Evolutionary conservation across 2,797 vertebrate genomes (phyloP).

Genomic region (Pempheris klunzingeri): DNA sequence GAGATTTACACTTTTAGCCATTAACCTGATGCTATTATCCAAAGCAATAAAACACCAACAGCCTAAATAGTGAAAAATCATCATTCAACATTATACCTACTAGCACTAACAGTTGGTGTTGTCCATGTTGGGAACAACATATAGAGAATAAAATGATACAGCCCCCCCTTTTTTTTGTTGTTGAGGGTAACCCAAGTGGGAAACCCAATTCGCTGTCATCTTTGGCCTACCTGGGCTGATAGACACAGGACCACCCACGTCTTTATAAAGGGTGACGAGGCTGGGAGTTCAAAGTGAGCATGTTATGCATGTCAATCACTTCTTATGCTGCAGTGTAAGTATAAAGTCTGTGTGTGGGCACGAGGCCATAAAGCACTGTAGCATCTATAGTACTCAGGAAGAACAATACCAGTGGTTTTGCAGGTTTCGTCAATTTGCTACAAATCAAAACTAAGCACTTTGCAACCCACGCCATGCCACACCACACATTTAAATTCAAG

Average conservation of each 20-base stretch:
- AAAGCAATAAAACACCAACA: slow-evolving; percentile 16
- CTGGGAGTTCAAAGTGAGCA: slow-evolving; percentile 47
- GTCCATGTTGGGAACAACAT: not conserved
- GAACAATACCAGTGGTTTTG: not conserved
- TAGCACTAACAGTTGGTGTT: not conserved
- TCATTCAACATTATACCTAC: not conserved
- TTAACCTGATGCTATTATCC: slow-evolving; percentile 19
- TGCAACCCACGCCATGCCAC: not conserved
- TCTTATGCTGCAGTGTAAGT: not conserved
- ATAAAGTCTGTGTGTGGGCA: slow-evolving; percentile 13
- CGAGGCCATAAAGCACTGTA: not conserved
- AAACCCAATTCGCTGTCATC: slow-evolving; percentile 52
- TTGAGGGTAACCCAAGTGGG: slow-evolving; percentile 41
- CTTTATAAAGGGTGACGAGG: slow-evolving; percentile 2
- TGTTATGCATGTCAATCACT: slow-evolving; percentile 40
- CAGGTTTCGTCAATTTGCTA: not conserved
- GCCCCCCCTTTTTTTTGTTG: not conserved
- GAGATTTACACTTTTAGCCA: not conserved
- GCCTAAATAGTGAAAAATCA: slow-evolving; percentile 8
- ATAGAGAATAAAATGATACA: slow-evolving; percentile 4
- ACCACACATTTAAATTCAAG: not conserved
- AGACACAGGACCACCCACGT: slow-evolving; percentile 70
- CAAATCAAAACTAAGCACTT: not conserved
- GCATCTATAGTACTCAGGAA: not conserved
- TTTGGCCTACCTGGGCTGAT: slow-evolving; percentile 64